Percentiles rank a stretch among this genome's conserved stretches.
These are phyloP conservation scores for Sylvietta virens DNA, from an alignment of 2,113 vertebrate genomes.

Conservation along the genomic window DNA sequence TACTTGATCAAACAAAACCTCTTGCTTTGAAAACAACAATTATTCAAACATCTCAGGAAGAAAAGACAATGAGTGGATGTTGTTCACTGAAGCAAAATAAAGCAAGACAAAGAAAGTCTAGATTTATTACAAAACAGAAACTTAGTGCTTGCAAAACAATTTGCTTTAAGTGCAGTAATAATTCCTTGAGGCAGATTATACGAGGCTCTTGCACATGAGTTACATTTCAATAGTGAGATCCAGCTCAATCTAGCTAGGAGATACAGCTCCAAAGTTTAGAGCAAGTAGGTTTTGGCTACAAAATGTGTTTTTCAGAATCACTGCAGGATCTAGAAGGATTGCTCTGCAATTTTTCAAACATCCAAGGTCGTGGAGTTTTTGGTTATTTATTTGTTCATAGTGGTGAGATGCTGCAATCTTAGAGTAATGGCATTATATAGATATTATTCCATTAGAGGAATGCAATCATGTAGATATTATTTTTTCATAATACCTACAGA, in stretches of 20 bases:
- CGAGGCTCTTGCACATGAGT: neutral
- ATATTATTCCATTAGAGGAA: neutral
- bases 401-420: rapidly evolving
- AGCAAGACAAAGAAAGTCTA: neutral
- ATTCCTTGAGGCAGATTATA: conserved; percentile 11
- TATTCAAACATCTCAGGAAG: neutral
- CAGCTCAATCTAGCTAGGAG: neutral
- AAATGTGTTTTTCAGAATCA: neutral
- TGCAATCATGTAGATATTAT: neutral
- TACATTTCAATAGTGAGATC: neutral
- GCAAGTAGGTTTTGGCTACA: neutral
- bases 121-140: neutral
- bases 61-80: neutral
- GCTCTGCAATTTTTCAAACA: neutral
- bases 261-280: neutral
- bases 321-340: neutral
- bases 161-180: neutral
- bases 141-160: neutral
- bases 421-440: neutral
- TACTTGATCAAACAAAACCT: neutral
- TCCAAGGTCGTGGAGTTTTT: neutral
- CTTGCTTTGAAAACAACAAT: neutral
- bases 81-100: neutral
- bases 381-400: neutral
- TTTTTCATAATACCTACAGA: neutral